Base-by-base conservation (phyloP, 2,797 vertebrate species). In the Hafferia zeledoni region DNA sequence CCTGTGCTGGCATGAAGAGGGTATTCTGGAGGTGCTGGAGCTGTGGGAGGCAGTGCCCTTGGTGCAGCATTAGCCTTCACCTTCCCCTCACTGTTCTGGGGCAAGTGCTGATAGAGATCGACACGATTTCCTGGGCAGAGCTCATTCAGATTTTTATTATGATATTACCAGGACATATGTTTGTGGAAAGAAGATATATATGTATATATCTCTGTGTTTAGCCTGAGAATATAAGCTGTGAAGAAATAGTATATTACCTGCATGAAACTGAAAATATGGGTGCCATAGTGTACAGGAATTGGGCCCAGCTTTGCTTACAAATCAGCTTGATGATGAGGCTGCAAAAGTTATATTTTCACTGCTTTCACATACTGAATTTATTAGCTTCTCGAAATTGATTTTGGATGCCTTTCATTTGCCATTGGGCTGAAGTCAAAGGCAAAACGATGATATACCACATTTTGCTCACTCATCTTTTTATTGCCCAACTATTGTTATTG, bases 361-460 rank as follows among this genome's bases (percentile, higher is more conserved):
- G 91, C 87, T 95, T 97, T 97, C 87, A 93, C 88, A 91, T 79
- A 76, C 71, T 91, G 89, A 95, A 97, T 97, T 97, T 97, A 95
- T 97, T 97, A 94, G 90, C 83, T 97, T 92, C 93, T 97, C 95
- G 96, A 94, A 97, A 97, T 96, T 97, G 93, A 97, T 97, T 97
- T 96, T 97, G 97, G 93, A 97, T 97, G 96, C 76, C 91, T 97
- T 98, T 98, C 95, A 97, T 97, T 97, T 98, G 89, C 94, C 91
- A 96, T 97, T 97, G 94, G 88, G 94, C 88, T 95, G 93, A 96
- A 97, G 89, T 97, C 90, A 96, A 82, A 94, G 95, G 90, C 92
- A 97, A 96, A 96, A 94, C 17, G 93, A 94, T 94, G 83, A 92
- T 94, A 89, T 83, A 90, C 83, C 63, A 56, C 79, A 9, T 96